A percentile compares a stretch with the other conserved stretches of the same genome.
Evolutionary conservation across 2,797 vertebrate genomes (phyloP).

Genomic region (Peromyscus eremicus): DNA sequence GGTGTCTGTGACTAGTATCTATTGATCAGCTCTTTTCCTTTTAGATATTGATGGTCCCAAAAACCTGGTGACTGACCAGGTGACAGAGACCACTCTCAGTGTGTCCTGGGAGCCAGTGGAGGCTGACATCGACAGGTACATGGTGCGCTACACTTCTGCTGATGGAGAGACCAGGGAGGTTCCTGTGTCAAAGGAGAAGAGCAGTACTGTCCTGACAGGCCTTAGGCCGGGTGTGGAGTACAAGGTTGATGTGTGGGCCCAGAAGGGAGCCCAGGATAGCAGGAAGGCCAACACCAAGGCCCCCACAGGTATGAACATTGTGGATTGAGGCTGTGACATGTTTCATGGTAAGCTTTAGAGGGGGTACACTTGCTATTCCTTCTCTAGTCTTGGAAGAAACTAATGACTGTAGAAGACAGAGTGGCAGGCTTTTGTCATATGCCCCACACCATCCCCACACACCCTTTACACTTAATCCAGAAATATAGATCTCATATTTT

Average conservation of each 20-base stretch:
- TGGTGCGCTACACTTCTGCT: conserved; percentile 88
- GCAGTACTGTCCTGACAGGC: conserved; percentile 86
- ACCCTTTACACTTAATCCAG: conserved; percentile 46
- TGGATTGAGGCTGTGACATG: neutral
- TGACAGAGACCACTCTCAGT: conserved; percentile 88
- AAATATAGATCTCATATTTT: neutral
- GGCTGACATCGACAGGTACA: conserved; percentile 89
- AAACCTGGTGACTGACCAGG: conserved; percentile 88
- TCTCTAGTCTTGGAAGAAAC: neutral
- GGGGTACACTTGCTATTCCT: neutral
- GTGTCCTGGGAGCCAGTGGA: conserved; percentile 90
- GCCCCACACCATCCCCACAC: no score
- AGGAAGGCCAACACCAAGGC: conserved; percentile 87
- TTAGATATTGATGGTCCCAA: conserved; percentile 88
- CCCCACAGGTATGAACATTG: conserved; percentile 89
- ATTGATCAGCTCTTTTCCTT: conserved; percentile 43
- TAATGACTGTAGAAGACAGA: neutral
- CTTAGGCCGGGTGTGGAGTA: conserved; percentile 90
- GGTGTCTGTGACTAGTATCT: neutral
- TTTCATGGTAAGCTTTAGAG: neutral
- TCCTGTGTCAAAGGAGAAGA: conserved; percentile 85
- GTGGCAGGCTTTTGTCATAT: neutral
- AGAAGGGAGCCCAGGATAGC: conserved; percentile 89
- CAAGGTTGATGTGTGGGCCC: conserved; percentile 89
- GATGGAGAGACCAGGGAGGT: conserved; percentile 87